Evolutionary conservation across 2,113 vertebrate genomes (phyloP).

Genomic region (Eudyptes chrysolophus): DNA sequence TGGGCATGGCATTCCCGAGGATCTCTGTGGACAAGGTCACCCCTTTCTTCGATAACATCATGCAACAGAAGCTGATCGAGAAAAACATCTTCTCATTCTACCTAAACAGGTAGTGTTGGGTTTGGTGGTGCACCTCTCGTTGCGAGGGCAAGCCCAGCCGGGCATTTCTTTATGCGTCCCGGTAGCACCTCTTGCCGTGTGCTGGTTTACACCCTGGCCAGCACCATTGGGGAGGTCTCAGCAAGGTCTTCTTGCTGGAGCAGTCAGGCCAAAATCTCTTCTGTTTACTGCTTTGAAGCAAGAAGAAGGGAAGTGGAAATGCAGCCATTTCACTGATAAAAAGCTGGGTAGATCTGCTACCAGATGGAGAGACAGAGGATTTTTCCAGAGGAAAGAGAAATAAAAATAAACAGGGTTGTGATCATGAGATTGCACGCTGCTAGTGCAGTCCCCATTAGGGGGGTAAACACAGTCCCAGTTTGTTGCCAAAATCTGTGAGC

Average conservation of each 20-base stretch:
- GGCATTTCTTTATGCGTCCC: not conserved
- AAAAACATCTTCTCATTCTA: conserved; percentile 94
- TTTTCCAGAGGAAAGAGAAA: not conserved
- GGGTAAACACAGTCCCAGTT: not conserved
- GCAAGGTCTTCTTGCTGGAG: not conserved
- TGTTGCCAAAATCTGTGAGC: not conserved
- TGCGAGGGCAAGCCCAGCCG: not conserved
- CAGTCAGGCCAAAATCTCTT: not conserved
- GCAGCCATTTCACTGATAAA: not conserved
- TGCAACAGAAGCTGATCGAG: conserved; percentile 85
- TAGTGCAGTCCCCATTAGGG: not conserved
- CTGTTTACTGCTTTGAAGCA: not conserved
- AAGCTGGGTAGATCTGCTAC: not conserved
- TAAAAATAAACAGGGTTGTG: not conserved
- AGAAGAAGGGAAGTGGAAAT: not conserved
- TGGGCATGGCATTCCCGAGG: conserved; percentile 88
- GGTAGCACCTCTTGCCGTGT: not conserved
- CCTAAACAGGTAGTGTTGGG: conserved; percentile 86
- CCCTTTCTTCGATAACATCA: conserved; percentile 92
- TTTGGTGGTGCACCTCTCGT: not conserved
- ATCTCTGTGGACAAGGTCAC: conserved; percentile 85
- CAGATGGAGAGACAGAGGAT: not conserved
- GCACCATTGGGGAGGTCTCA: not conserved
- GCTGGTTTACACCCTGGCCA: not conserved
- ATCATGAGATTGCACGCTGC: not conserved